Evolutionary conservation across 1,140 invertebrate genomes (phyloP).

Genomic region (Aphis gossypii): DNA sequence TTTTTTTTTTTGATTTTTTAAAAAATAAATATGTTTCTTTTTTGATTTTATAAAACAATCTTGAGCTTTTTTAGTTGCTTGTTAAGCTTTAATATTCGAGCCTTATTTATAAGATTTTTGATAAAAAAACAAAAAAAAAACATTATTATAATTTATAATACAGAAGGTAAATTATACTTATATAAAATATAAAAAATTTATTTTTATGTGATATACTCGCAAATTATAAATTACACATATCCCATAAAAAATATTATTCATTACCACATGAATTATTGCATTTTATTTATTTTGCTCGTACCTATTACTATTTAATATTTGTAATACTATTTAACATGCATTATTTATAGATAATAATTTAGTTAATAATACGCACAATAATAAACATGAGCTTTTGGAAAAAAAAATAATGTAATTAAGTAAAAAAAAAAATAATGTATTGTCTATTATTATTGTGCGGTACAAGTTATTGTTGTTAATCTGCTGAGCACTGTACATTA

Average conservation of each 20-base stretch:
- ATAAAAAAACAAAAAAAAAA: not conserved
- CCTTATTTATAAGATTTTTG: not conserved
- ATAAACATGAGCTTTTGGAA: not conserved
- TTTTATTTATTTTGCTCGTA: not conserved
- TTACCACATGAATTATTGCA: not conserved
- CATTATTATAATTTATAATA: not conserved
- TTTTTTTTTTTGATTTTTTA: too few species aligned
- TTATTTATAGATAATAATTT: not conserved
- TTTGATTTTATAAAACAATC: too few species aligned
- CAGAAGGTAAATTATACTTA: not conserved
- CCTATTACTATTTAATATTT: not conserved
- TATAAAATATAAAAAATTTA: not conserved
- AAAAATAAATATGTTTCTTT: too few species aligned
- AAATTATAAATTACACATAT: not conserved
- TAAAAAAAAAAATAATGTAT: not conserved
- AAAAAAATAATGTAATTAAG: constrained; percentile 24
- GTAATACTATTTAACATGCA: not conserved
- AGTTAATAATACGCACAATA: not conserved
- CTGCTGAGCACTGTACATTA: constrained; percentile 36
- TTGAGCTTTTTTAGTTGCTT: too few species aligned
- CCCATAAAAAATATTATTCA: not conserved
- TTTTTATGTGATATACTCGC: not conserved
- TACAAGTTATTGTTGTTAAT: constrained; percentile 55
- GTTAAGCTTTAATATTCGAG: too few species aligned
- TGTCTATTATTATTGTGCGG: constrained; percentile 21